These are phyloP conservation scores for Zootoca vivipara DNA, from an alignment of 2,113 vertebrate species.

Conservation along the genomic window DNA sequence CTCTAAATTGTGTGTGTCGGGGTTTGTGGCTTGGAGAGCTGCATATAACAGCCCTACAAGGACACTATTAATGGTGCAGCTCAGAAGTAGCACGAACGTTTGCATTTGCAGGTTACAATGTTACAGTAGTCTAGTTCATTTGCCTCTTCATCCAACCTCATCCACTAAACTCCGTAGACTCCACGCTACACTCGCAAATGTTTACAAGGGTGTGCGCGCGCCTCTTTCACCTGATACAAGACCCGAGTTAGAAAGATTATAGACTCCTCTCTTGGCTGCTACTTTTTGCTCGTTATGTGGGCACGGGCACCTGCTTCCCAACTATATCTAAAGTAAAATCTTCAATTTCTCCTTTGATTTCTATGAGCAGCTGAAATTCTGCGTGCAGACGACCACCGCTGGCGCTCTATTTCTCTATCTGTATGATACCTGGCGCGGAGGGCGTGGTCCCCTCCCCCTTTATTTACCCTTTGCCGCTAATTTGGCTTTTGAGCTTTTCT, in stretches of 20 bases:
- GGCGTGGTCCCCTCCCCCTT: not conserved
- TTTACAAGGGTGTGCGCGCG: too few relatives aligned
- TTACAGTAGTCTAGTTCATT: too few relatives aligned
- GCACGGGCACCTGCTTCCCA: not conserved
- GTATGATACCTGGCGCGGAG: not conserved
- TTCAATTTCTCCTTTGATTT: not conserved
- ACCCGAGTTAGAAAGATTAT: too few relatives aligned
- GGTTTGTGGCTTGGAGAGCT: not conserved
- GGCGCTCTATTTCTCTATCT: not conserved
- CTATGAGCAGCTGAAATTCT: not conserved
- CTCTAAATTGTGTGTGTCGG: not conserved
- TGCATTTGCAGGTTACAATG: not conserved
- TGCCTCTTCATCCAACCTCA: too few relatives aligned
- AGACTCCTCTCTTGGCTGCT: not conserved
- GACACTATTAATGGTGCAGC: not conserved
- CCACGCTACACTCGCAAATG: too few relatives aligned
- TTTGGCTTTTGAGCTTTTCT: not conserved
- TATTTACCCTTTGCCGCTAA: not conserved
- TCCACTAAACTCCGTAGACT: too few relatives aligned
- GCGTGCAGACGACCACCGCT: not conserved
- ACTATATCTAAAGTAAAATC: not conserved
- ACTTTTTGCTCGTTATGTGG: not conserved
- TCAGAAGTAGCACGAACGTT: not conserved
- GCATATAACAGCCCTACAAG: not conserved
- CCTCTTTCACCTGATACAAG: too few relatives aligned